phyloP scores from a whole-genome alignment of 2,797 vertebrate genomes.

The Capromys pilorides region DNA sequence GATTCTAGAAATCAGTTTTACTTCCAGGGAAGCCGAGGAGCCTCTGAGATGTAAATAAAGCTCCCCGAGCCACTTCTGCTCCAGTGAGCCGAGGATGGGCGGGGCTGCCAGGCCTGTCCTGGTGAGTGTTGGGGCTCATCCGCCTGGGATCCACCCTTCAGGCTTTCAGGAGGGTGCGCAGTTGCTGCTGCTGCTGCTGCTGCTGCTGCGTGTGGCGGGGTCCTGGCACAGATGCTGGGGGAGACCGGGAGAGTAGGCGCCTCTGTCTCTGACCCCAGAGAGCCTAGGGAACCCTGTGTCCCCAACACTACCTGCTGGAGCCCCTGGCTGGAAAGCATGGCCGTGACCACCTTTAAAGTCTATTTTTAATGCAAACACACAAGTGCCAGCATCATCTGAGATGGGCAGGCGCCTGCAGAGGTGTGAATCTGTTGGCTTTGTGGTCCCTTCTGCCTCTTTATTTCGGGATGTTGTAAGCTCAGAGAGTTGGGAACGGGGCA shows the following conservation, averaged over 20 bases:
- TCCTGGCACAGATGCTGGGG: not conserved
- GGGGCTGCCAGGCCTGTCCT: not conserved
- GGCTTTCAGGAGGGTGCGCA: fast-evolving
- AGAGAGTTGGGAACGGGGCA: fast-evolving
- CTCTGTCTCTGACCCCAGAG: fast-evolving
- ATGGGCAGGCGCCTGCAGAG: fast-evolving
- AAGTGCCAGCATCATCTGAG: fast-evolving
- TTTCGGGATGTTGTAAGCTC: not conserved
- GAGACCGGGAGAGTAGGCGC: not conserved
- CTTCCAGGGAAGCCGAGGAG: not conserved
- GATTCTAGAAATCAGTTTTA: not conserved
- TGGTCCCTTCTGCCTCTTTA: fast-evolving
- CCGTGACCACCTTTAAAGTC: not conserved
- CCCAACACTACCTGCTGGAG: fast-evolving
- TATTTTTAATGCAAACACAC: not conserved
- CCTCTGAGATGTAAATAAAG: fast-evolving
- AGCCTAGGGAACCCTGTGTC: fast-evolving
- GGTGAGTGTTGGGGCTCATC: no score
- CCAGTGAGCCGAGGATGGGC: not conserved
- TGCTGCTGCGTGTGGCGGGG: fast-evolving
- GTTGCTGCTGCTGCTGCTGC: no score
- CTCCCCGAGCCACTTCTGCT: fast-evolving
- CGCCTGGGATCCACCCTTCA: fast-evolving
- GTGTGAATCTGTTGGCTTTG: fast-evolving
- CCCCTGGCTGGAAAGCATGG: not conserved